These are phyloP conservation scores for Sapayoa aenigma DNA, from an alignment of 2,113 vertebrate genomes.

Conservation along the genomic window DNA sequence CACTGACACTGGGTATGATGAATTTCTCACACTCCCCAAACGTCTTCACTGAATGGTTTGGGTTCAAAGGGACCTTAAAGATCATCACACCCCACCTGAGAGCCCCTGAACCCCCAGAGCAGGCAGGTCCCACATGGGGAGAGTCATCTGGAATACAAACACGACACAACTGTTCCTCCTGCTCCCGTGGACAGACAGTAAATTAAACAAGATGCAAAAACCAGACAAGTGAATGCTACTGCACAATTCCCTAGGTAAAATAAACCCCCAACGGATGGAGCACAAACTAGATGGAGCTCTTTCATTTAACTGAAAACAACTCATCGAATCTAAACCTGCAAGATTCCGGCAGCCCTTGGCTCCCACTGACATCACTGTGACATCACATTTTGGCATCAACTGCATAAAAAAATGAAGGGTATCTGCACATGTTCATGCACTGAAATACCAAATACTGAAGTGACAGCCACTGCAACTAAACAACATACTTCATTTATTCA, in stretches of 20 bases:
- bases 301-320: background rate
- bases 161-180: background rate
- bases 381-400: background rate
- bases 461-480: background rate
- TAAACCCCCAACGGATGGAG: background rate
- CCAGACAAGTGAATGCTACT: background rate
- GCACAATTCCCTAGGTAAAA: background rate
- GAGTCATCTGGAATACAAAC: background rate
- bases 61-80: background rate
- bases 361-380: background rate
- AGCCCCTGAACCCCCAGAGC: background rate
- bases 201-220: background rate
- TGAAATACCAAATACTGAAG: background rate
- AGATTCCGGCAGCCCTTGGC: background rate
- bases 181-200: background rate
- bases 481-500: background rate
- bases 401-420: background rate
- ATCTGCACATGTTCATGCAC: background rate
- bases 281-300: background rate
- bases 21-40: background rate
- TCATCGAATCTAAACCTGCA: background rate
- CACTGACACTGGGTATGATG: background rate
- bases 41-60: background rate
- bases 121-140: background rate
- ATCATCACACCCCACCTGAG: background rate